phyloP scores from a whole-genome alignment of 2,797 vertebrate species.

The Anguilla megastoma region DNA sequence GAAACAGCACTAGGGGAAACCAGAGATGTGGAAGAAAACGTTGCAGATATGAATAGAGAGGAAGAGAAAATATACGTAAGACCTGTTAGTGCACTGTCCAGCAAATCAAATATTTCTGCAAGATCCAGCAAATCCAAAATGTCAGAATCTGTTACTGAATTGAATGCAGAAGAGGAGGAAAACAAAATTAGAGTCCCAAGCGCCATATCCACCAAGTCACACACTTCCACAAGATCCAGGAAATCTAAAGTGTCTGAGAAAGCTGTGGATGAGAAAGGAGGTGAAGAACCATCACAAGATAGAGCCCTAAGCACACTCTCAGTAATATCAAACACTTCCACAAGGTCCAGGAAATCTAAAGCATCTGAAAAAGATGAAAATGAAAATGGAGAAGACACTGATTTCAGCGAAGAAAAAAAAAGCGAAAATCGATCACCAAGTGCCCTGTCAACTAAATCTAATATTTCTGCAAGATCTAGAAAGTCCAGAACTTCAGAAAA shows the following conservation, averaged over 20 bases:
- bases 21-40: too few relatives aligned
- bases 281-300: not conserved
- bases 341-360: constrained; percentile 35
- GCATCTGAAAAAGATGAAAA: not conserved
- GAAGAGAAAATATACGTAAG: too few relatives aligned
- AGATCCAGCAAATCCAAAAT: constrained; percentile 48
- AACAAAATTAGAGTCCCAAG: constrained; percentile 37
- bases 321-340: constrained; percentile 53
- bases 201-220: not conserved
- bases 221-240: not conserved
- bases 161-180: constrained; percentile 26
- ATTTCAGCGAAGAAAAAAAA: not conserved
- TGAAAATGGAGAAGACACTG: not conserved
- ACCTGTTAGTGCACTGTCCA: too few relatives aligned
- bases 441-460: not conserved
- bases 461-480: constrained; percentile 29
- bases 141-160: constrained; percentile 31
- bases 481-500: constrained; percentile 41
- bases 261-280: not conserved
- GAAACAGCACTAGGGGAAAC: too few relatives aligned
- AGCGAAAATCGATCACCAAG: not conserved
- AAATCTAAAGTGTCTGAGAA: constrained; percentile 29
- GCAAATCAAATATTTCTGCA: constrained; percentile 41
- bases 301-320: constrained; percentile 37
- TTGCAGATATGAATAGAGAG: too few relatives aligned